A percentile compares a stretch with the other conserved stretches of the same genome.
These are phyloP conservation scores for Nannoperca obscura DNA, from an alignment of 2,797 vertebrate species.

Conservation along the genomic window DNA sequence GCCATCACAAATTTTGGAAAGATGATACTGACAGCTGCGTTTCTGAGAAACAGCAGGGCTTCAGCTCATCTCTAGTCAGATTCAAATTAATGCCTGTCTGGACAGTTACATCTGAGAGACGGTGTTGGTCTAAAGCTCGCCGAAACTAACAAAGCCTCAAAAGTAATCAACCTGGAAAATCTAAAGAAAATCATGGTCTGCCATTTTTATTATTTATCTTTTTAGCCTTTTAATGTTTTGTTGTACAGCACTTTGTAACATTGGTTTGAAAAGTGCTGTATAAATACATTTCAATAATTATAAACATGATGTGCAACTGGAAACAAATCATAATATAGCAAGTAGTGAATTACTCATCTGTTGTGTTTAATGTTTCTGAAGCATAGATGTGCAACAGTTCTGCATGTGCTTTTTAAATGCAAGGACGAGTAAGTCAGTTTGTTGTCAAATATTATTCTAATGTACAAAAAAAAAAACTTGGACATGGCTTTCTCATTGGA, in stretches of 20 bases:
- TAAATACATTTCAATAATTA: slow-evolving; percentile 50
- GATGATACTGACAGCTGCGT: not conserved
- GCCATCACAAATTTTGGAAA: not conserved
- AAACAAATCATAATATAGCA: slow-evolving; percentile 61
- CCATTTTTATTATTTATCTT: slow-evolving; percentile 28
- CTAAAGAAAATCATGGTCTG: not conserved
- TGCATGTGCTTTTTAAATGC: slow-evolving; percentile 80
- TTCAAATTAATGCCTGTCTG: slow-evolving; percentile 1
- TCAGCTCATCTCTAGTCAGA: not conserved
- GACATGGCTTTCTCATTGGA: slow-evolving; percentile 60
- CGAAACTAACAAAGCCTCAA: slow-evolving; percentile 8
- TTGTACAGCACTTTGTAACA: slow-evolving; percentile 64
- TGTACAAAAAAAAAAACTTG: slow-evolving; percentile 53
- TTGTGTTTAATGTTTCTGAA: slow-evolving; percentile 73
- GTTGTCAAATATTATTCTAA: slow-evolving; percentile 58
- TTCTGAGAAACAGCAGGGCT: not conserved
- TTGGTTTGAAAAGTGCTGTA: slow-evolving; percentile 64
- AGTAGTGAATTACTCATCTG: slow-evolving; percentile 67
- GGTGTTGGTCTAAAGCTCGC: not conserved
- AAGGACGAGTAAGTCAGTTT: slow-evolving; percentile 55
- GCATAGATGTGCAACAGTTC: slow-evolving; percentile 73
- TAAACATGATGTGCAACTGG: slow-evolving; percentile 56
- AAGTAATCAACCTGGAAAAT: not conserved
- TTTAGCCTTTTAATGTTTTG: slow-evolving; percentile 18
- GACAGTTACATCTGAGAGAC: slow-evolving; percentile 6